These are phyloP conservation scores for Cherax quadricarinatus DNA, from an alignment of 1,140 invertebrate genomes.

Conservation along the genomic window DNA sequence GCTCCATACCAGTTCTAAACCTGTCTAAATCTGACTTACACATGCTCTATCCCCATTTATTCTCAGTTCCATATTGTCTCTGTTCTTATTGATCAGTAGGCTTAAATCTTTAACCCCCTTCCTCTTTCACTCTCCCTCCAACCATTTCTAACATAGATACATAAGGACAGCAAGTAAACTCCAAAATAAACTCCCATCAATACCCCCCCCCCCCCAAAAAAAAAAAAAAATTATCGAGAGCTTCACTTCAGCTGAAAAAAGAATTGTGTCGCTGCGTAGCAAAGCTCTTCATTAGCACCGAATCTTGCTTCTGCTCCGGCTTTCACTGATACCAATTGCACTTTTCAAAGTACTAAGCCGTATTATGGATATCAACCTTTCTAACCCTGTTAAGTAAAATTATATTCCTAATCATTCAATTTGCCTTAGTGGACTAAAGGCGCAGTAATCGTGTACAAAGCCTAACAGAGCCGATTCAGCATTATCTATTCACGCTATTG, in stretches of 20 bases:
- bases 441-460: conserved; percentile 45
- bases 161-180: background rate
- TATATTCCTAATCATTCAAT: conserved; percentile 61
- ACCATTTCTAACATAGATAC: background rate
- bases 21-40: too few relatives aligned
- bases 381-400: conserved; percentile 51
- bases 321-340: background rate
- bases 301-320: background rate
- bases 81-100: too few relatives aligned
- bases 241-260: background rate
- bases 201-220: too few relatives aligned
- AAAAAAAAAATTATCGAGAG: background rate
- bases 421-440: conserved; percentile 39
- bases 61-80: too few relatives aligned
- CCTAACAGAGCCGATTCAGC: conserved; percentile 42
- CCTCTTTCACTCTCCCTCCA: too few relatives aligned
- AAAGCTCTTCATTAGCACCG: background rate
- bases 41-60: too few relatives aligned
- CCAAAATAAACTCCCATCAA: background rate
- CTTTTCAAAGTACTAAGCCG: conserved; percentile 32
- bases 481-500: conserved; percentile 48
- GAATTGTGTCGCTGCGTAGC: background rate
- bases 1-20: too few relatives aligned
- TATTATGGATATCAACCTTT: conserved; percentile 53
- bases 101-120: too few relatives aligned